Base-by-base conservation (phyloP, 2,888 invertebrate species). In the Sabellastarte sp. region DNA sequence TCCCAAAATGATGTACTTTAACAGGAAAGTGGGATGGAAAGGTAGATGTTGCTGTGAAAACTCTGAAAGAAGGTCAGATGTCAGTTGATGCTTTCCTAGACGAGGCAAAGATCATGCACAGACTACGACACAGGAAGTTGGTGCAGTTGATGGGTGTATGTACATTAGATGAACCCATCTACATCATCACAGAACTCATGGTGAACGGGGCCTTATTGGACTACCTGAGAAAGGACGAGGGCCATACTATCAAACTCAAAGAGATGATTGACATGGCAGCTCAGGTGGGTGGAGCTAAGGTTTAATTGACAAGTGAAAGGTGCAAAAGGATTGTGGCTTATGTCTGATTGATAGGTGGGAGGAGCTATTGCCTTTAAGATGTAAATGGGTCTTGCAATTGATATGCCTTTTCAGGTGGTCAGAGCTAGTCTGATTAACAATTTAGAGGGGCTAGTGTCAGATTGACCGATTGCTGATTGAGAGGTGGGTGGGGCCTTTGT, bases 71-170 rank as follows among this genome's bases (percentile, higher is more conserved):
- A 77, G 98, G 97, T 68, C 93, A 96, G 10, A 99, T 99, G 98
- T 94, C 95, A 31, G 93, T 93, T 4, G 91, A 92, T 76, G 97
- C 96, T 1, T 99, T 99, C 88, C 88, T 99, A 1, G 92, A 96
- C 85, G 99, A 99, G 85, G 98, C 98, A 2, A 91, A 92, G 72
- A 97, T 99, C 71, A 99, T 99, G 99, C 99, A 99, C 82, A 93
- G 95, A 84, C 94, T 97, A 86, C 89, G 95, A 60, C 99, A 99
- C 86, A 93, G 95, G 84, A 91, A 95, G 71, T 87, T 96, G 53
- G 95, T 96, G n/a, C 92, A 93, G 2, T 86, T 96, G 32, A 95
- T 94, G 84, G 96, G 95, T 0, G 95, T 96, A 20, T 96, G 96
- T 82, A 93, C 95, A 0, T 89, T 90, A 74, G 92, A 93, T 78